Base-by-base conservation (phyloP, 1,140 invertebrate genomes). In the Antheraea pernyi region DNA sequence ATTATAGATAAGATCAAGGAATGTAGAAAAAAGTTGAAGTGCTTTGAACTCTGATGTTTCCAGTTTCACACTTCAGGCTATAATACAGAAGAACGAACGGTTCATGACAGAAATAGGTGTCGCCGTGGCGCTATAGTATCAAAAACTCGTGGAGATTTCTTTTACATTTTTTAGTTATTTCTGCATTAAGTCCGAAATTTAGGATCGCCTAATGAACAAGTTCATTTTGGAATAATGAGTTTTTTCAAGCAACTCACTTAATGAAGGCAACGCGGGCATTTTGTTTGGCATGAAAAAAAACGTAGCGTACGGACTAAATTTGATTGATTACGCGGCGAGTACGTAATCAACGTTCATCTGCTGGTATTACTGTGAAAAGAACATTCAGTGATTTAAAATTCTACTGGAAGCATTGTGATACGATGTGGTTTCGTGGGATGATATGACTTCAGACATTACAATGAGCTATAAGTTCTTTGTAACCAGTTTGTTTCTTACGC, bases 241-340 rank as follows among this genome's bases (percentile, higher is more conserved):
- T 53, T 53, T 48, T 53, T 53, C 46, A 53, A 53, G 46, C 46
- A n/a, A 53, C 46, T 53, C 46, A 53, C 46, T 53, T 53, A 53
- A 53, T 53, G 11, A 53, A 6, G 46, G 11, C 46, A 53, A 13
- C 46, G 46, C 46, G 11, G 13, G 11, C 46, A 53, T 53, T 53
- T n/a, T 53, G 46, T 53, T 53, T 13, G 46, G 46, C 46, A n/a
- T 53, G 46, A 11, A 42, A 53, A 53, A 53, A 53, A 53, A 53
- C 10, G 46, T 53, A 6, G 16, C 46, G 16, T 53, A 53, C 4
- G 16, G 11, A 53, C 11, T 53, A 13, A 53, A 53, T 53, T 53
- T 53, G 46, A 53, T 53, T 53, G 46, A 53, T 53, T 53, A 42
- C 39, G 39, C 39, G 39, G 39, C 39, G 39, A 42, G 11, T 42